Conservation (phyloP, 2,113 vertebrate genomes). For the Sylvia atricapilla region DNA sequence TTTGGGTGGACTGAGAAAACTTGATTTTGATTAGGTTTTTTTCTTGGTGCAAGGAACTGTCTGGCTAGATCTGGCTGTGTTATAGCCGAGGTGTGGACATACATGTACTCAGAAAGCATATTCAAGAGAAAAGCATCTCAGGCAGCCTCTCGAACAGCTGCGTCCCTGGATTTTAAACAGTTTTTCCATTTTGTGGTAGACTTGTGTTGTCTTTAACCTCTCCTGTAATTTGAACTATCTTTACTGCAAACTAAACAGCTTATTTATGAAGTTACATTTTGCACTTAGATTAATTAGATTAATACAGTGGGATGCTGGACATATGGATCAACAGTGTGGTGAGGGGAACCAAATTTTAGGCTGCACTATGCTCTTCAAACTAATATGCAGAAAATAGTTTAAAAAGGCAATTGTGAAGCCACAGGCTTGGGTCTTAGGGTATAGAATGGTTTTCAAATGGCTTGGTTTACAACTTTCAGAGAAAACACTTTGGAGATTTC, state of each 20-base stretch:
- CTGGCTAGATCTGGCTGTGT: not conserved
- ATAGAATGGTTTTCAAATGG: not conserved
- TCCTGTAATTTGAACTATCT: not conserved
- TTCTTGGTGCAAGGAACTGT: not conserved
- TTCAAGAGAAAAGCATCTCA: not conserved
- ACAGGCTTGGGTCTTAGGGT: not conserved
- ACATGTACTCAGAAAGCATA: not conserved
- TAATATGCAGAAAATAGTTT: not conserved
- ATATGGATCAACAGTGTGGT: fast-evolving
- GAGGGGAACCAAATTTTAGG: not conserved
- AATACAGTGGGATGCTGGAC: not conserved
- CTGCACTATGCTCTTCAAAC: not conserved
- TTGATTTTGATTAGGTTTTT: not conserved
- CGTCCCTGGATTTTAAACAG: not conserved
- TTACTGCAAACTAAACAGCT: not conserved
- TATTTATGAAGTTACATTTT: not conserved
- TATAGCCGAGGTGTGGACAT: not conserved
- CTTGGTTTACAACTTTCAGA: not conserved
- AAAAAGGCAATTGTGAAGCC: not conserved
- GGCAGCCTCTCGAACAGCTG: not conserved
- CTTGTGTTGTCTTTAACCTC: not conserved
- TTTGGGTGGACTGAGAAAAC: not conserved
- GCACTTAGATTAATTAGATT: too few species aligned
- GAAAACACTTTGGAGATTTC: not conserved
- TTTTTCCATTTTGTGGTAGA: not conserved